A percentile compares a stretch with the other conserved stretches of the same genome.
These are phyloP conservation scores for Melieria crassipennis DNA, from an alignment of 2,888 invertebrate species.

Conservation along the genomic window DNA sequence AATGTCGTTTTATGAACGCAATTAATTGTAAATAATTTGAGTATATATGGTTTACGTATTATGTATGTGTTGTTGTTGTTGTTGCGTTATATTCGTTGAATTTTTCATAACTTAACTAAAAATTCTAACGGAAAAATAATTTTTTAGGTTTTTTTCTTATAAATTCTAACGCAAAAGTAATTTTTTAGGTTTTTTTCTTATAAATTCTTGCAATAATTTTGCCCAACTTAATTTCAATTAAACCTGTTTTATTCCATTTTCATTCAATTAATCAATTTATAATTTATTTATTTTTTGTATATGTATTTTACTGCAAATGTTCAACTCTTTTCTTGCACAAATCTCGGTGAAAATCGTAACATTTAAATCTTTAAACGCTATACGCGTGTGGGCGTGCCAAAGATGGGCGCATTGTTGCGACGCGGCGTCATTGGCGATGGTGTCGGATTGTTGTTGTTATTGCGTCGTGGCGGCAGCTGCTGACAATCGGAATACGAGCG, in stretches of 20 bases:
- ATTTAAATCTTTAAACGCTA: conserved; percentile 62
- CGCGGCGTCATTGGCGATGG: conserved; percentile 55
- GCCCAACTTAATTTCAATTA: neutral
- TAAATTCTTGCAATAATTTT: neutral
- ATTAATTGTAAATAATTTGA: conserved; percentile 5
- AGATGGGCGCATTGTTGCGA: conserved; percentile 56
- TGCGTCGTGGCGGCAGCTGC: conserved; percentile 61
- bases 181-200: neutral
- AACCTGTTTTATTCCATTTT: conserved; percentile 1
- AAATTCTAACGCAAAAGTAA: neutral
- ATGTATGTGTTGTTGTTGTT: neutral
- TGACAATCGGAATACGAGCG: conserved; percentile 72
- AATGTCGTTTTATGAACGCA: neutral
- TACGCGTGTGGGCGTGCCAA: conserved; percentile 64
- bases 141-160: neutral
- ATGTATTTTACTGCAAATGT: neutral
- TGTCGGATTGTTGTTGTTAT: conserved; percentile 48
- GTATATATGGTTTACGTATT: conserved; percentile 11
- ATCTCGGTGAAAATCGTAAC: neutral
- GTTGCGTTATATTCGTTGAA: too few relatives aligned
- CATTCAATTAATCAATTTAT: neutral
- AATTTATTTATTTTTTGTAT: neutral
- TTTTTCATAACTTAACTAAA: too few relatives aligned
- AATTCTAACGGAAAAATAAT: neutral
- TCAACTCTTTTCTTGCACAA: neutral